These are phyloP conservation scores for Piliocolobus tephrosceles DNA, from an alignment of 2,113 vertebrate species.

Conservation along the genomic window DNA sequence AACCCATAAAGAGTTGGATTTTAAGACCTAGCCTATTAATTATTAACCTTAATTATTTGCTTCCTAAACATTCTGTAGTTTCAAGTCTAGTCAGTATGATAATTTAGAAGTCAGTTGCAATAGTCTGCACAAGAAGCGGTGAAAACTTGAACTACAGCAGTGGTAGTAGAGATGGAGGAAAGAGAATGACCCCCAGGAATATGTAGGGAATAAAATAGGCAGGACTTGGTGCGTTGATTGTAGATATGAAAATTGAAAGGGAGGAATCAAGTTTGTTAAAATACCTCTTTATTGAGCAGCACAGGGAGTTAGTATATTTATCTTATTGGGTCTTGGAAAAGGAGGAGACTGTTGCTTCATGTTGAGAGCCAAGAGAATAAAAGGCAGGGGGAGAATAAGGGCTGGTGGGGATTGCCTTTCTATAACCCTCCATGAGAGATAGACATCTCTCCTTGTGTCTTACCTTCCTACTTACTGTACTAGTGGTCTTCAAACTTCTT, in stretches of 20 bases:
- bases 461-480: background rate
- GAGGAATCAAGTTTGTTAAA: background rate
- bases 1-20: background rate
- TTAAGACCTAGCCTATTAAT: background rate
- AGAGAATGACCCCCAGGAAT: background rate
- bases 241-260: constrained; percentile 10
- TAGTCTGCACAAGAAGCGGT: background rate
- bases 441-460: background rate
- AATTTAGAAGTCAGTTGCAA: background rate
- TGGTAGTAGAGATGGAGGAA: background rate
- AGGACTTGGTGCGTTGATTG: background rate
- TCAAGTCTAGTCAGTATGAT: background rate
- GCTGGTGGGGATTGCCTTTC: background rate
- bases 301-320: background rate
- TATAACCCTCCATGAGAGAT: background rate
- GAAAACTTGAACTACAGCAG: background rate
- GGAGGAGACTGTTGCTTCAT: background rate
- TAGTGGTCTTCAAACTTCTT: background rate
- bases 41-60: constrained; percentile 1
- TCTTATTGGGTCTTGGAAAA: constrained; percentile 12
- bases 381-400: background rate
- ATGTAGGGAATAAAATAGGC: background rate
- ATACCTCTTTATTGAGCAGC: background rate
- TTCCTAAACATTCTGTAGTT: background rate
- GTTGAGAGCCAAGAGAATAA: background rate